Evolutionary conservation across 2,797 vertebrate genomes (phyloP), one percentile per base, ranked within the genome.

Genomic region (Sphenodon punctatus): DNA sequence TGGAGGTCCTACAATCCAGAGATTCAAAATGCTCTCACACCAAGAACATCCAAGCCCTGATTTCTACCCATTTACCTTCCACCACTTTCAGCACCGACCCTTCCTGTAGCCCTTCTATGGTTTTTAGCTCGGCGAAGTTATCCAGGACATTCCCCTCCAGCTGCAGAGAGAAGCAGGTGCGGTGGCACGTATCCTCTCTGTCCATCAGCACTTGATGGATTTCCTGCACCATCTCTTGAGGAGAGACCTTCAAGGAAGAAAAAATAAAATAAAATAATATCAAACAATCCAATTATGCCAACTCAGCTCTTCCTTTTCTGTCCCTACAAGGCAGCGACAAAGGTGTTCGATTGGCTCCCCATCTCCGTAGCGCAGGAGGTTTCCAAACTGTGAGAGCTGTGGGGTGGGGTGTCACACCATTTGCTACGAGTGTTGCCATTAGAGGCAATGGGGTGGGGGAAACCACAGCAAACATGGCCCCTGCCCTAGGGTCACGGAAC

Each of bases 171-270:
- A 99, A 99, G 94, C 98, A 99, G 22, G 99, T 99, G 80, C 99
- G 97, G 82, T 99, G 98, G 89, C 99, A 99, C 12, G 98, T 99
- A 80, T 99, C 99, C 87, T 99, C 99, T 0, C 98, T 96, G 92
- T 99, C 99, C 97, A 99, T 99, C 89, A 99, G 86, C 90, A 99
- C 98, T 73, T 99, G 99, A 88, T 99, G 98, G 92, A 99, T 99
- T 94, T 99, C 99, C 88, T 99, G 99, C 3, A 99, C 99, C 98
- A 99, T 99, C 92, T 99, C 98, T 93, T 99, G 99, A 6, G 98
- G 98, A 48, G 99, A 99, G 10, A 99, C 99, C 99, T 99, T 91
- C 58, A 10, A 42, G 36, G 60, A 63, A 89, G 4, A 60, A 38
- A 80, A 70, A 12, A 60, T n/a, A 9, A 36, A 25, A 8, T 0